Base-by-base conservation (phyloP, 2,888 invertebrate genomes). In the Lasioglossum pauxillum region DNA sequence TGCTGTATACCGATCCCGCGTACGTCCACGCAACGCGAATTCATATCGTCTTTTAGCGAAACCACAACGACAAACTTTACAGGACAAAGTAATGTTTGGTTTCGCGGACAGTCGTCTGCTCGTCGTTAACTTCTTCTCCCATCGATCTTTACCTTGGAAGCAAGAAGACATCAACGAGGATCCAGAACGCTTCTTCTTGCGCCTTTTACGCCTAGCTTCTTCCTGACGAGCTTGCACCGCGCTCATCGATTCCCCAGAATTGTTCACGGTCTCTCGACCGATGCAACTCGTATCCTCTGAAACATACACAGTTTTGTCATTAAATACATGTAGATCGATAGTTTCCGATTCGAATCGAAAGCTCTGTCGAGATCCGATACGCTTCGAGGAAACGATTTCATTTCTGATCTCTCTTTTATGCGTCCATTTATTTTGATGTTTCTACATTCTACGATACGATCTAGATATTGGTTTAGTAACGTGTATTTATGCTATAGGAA, bases 111-210 rank as follows among this genome's bases (percentile, higher is more conserved):
- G 12, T 57, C 12, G 57, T 53, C 53, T 10, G 31, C 64, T 31
- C 16, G 64, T 16, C 64, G 31, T 2, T 0, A 8, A 35, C 31
- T 64, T 31, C 16, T 64, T 16, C 31, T 7, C 64, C 19, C 64
- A 2, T 19, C 31, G 31, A 31, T 64, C 7, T 64, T 93, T 95
- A 98, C 98, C 98, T 97, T 98, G 98, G 96, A 98, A 98, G 95
- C 98, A 98, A 93, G 98, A 98, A 91, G 98, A 98, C 94, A 98
- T 98, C 93, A 98, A 96, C 89, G 98, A 98, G 95, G 98, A 98
- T 95, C 98, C 98, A 90, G 98, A 98, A 94, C 98, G 97, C 96
- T 98, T 98, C 97, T 98, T 98, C 96, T 98, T 98, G 94, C 98
- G 97, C 92, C 98, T 97, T 95, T 98, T 98, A 96, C 97, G 97